Evolutionary conservation across 2,797 vertebrate species (phyloP).

Genomic region (Dallia pectoralis): DNA sequence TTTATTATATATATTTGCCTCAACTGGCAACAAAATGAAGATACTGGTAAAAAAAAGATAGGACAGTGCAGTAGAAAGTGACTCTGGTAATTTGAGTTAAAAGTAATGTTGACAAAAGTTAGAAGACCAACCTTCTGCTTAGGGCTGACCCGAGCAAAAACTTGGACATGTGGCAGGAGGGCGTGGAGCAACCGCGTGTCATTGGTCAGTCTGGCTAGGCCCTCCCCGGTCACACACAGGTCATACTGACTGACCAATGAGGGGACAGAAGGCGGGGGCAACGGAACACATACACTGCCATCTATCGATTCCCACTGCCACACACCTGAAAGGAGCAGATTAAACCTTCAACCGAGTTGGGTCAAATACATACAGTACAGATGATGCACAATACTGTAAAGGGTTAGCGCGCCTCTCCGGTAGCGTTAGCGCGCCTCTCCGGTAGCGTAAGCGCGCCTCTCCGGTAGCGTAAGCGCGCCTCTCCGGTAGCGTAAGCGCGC

Average conservation of each 20-base stretch:
- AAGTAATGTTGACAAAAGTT: neutral
- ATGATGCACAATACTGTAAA: too few species aligned
- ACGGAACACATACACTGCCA: slow-evolving; percentile 67
- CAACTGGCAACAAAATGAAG: neutral
- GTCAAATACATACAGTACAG: neutral
- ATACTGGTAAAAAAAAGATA: neutral
- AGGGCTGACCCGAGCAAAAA: slow-evolving; percentile 94
- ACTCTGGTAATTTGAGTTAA: neutral
- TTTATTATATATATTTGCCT: neutral
- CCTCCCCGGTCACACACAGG: slow-evolving; percentile 91
- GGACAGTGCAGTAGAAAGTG: neutral
- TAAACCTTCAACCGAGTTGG: neutral
- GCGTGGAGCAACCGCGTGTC: slow-evolving; percentile 71
- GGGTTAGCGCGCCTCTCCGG: too few species aligned
- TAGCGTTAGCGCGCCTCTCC: too few species aligned
- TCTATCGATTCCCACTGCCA: slow-evolving; percentile 92
- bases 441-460: too few species aligned
- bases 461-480: too few species aligned
- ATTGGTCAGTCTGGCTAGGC: slow-evolving; percentile 75
- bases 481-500: too few species aligned
- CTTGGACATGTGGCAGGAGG: slow-evolving; percentile 86
- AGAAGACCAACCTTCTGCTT: slow-evolving; percentile 88
- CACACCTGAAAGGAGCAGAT: slow-evolving; percentile 61
- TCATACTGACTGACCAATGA: slow-evolving; percentile 75
- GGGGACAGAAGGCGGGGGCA: slow-evolving; percentile 62